A percentile compares a stretch with the other conserved stretches of the same genome.
phyloP scores from a whole-genome alignment of 2,888 invertebrate species.

The Macaria liturata region DNA sequence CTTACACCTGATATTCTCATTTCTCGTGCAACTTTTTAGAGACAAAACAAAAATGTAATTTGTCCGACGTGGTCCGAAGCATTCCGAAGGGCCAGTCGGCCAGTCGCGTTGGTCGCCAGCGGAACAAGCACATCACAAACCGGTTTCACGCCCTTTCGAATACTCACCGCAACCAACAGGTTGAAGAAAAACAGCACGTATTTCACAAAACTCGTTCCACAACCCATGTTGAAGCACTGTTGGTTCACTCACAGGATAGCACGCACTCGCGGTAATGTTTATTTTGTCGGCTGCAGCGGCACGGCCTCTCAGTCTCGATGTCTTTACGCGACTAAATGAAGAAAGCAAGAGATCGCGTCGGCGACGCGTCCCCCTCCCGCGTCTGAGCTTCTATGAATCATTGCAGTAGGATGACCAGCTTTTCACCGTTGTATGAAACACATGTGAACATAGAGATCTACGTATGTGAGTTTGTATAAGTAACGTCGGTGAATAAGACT shows the following conservation, averaged over 20 bases:
- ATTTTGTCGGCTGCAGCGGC: slow-evolving; percentile 40
- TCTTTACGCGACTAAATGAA: slow-evolving; percentile 67
- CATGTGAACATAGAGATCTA: no score
- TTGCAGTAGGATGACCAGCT: slow-evolving; percentile 44
- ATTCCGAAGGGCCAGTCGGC: slow-evolving; percentile 41
- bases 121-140: slow-evolving; percentile 67
- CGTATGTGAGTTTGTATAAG: no score
- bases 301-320: slow-evolving; percentile 40
- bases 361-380: slow-evolving; percentile 57
- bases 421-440: no score
- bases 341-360: slow-evolving; percentile 60
- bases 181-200: slow-evolving; percentile 92
- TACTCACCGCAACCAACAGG: slow-evolving; percentile 90
- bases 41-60: no score
- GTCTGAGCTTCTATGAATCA: slow-evolving; percentile 50
- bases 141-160: slow-evolving; percentile 64
- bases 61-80: no score
- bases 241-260: slow-evolving; percentile 61
- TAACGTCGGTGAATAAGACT: no score
- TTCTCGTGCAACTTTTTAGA: no score
- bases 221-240: slow-evolving; percentile 83
- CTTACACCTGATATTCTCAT: no score
- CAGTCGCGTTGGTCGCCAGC: slow-evolving; percentile 56
- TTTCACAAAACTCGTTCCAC: slow-evolving; percentile 90
- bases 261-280: slow-evolving; percentile 67